Conservation (phyloP, 2,113 vertebrate species). For the Apteryx owenii region DNA sequence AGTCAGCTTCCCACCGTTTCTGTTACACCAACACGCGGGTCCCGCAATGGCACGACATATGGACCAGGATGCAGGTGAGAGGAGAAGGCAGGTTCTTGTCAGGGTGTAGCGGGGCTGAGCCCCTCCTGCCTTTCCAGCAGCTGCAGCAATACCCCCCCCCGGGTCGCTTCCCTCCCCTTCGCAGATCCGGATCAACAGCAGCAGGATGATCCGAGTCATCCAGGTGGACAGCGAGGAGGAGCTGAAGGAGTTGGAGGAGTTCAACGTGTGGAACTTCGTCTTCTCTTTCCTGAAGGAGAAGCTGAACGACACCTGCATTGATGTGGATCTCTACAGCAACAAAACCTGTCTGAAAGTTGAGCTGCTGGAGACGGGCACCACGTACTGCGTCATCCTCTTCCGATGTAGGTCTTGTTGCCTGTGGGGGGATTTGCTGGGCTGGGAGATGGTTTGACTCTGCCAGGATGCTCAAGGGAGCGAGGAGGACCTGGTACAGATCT, state of each 20-base stretch:
- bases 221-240: conserved; percentile 88
- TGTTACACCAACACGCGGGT: conserved; percentile 83
- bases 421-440: accelerated
- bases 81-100: too few species aligned
- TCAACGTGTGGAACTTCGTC: conserved; percentile 81
- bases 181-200: conserved; percentile 90
- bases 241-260: conserved; percentile 86
- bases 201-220: conserved; percentile 82
- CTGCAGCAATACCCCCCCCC: accelerated
- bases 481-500: accelerated
- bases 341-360: conserved; percentile 92
- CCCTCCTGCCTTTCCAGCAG: neutral
- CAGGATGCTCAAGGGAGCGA: accelerated
- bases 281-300: conserved; percentile 85
- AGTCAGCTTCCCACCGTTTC: conserved; percentile 63
- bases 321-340: conserved; percentile 84
- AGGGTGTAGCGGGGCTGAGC: accelerated
- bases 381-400: conserved; percentile 77
- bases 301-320: conserved; percentile 89
- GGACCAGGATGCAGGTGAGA: conserved; percentile 90
- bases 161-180: neutral
- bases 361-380: conserved; percentile 65
- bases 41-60: conserved; percentile 89
- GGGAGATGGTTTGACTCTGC: neutral
- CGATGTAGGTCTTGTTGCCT: conserved; percentile 80